Evolutionary conservation across 2,888 invertebrate species (phyloP), one percentile per base, ranked within the genome.

Genomic region (Drosophila nr. fundita): DNA sequence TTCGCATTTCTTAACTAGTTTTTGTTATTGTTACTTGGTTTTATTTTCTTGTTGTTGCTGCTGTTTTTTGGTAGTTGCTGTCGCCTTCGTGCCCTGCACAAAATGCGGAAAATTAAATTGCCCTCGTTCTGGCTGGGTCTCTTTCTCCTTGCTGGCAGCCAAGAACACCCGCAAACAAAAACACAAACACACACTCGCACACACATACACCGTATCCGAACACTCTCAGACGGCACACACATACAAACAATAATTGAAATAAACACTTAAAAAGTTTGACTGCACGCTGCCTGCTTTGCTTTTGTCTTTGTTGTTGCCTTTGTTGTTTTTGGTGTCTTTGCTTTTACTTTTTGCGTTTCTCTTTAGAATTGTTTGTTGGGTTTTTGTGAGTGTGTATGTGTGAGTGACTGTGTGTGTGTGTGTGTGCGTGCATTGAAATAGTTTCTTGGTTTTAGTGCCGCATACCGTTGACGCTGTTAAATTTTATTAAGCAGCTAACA

Each of bases 1-100:
- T 87, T 90, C 77, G 81, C 87, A 90, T 87, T 90, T 89, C 90
- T 89, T 90, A 87, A 90, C 89, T 89, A 87, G 89, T 89, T 89
- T 87, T 89, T 90, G 86, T 90, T 88, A 80, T 90, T 86, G 86
- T 86, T 86, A 68, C 67, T 65, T 42, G 72, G 59, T 65, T 78
- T 80, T 69, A 64, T 76, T 76, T 67, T 68, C 48, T 40, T 24
- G 24, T 15, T 66, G 38, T 64, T 68, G 58, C 18, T 68, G 15
- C 34, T 66, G 38, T 68, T 78, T 68, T 76, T 82, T 71, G 73
- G 67, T 54, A 68, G 66, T 61, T 82, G 71, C 68, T 68, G 69
- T 68, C 67, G 66, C 66, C 63, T 57, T 63, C 59, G 66, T 75
- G 80, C 72, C 67, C 61, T 68, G 80, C 70, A 77, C 76, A 76